Evolutionary conservation across 2,888 invertebrate genomes (phyloP).

Genomic region (Brachypalpus laphriformis): DNA sequence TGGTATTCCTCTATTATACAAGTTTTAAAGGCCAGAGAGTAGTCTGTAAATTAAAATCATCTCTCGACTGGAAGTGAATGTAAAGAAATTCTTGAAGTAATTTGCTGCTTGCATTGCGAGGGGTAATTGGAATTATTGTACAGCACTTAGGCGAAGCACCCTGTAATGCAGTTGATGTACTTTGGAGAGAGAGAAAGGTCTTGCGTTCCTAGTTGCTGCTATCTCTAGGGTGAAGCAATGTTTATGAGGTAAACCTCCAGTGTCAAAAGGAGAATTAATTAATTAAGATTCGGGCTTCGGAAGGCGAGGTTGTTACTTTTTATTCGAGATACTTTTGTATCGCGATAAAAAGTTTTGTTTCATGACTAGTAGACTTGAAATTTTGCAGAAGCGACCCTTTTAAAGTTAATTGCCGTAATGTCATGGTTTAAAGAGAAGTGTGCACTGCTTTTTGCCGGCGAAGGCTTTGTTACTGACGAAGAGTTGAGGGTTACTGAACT

Average conservation of each 20-base stretch:
- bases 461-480: not conserved
- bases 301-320: not conserved
- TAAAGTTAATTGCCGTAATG: not conserved
- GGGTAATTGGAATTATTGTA: constrained; percentile 30
- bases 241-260: not conserved
- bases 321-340: not conserved
- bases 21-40: not conserved
- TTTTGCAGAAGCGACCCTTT: not conserved
- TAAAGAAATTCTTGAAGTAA: constrained; percentile 3
- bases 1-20: not conserved
- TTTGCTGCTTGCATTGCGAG: constrained; percentile 18
- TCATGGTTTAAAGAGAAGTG: no score
- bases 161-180: constrained; percentile 3
- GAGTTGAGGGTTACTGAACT: not conserved
- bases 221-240: not conserved
- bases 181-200: not conserved
- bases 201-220: not conserved
- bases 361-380: not conserved
- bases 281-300: not conserved
- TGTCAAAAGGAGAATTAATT: not conserved
- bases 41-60: constrained; percentile 21
- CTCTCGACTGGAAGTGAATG: not conserved
- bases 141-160: constrained; percentile 2
- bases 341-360: not conserved
- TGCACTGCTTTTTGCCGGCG: not conserved